Evolutionary conservation across 2,888 invertebrate species (phyloP), one percentile per base, ranked within the genome.

Genomic region (Chrysolina haemoptera): DNA sequence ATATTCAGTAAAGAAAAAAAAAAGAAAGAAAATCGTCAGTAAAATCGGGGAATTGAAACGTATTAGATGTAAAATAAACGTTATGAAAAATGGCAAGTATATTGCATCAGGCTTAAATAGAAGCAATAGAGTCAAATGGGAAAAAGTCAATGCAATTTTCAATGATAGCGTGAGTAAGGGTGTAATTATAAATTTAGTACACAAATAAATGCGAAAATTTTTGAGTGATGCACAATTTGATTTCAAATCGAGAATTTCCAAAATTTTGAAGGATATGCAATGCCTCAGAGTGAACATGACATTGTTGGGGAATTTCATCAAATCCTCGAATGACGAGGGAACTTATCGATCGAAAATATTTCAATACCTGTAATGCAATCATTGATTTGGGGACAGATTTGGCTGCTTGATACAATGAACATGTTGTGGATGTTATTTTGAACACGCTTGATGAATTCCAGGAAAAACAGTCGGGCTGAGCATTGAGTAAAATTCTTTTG

Each of bases 171-270:
- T 72, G 22, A 62, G 64, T 20, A 72, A 55, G 12, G 68, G 72
- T 3, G 35, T 72, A 12, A 64, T 72, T 18, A 72, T 72, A n/a
- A 72, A 68, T 64, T 41, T 68, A 41, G 53, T 16, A 16, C 72
- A 68, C 64, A 72, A 72, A 41, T 43, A 68, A 27, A 18, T 68
- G 4, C 41, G 22, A 35, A 27, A 46, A 55, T 71, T 71, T 66
- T 71, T 71, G 9, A 50, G 0, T 22, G 70, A 70, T 18, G 59
- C 70, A 40, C 64, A 63, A 64, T 20, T 41, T 35, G 40, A 66
- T 48, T 62, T 71, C 50, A 67, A 66, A 71, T 59, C 14, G 2
- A 71, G 53, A 71, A 16, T 66, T n/a, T 43, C 16, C 1, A 71
- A 66, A 59, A 55, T 59, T 43, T 46, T 66, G 20, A 64, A 53